These are phyloP conservation scores for Acrossocheilus wenchowensis DNA, from an alignment of 2,797 vertebrate genomes.

Conservation along the genomic window DNA sequence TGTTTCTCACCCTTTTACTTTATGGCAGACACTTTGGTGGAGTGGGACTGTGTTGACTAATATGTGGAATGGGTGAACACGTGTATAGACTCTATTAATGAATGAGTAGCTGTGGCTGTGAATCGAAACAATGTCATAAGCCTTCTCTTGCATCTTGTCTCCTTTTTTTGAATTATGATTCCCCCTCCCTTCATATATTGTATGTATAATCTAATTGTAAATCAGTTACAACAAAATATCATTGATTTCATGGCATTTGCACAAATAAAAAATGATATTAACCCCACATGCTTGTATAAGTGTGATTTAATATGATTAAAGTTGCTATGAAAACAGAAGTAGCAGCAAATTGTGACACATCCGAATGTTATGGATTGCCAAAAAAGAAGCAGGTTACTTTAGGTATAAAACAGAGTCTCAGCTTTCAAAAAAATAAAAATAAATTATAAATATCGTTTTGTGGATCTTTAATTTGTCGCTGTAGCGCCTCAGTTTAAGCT, in stretches of 20 bases:
- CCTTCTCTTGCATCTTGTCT: conserved; percentile 59
- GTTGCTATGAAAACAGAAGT: not conserved
- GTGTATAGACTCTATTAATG: conserved; percentile 46
- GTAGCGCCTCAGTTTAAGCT: too few relatives aligned
- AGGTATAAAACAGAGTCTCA: too few relatives aligned
- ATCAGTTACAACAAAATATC: conserved; percentile 84
- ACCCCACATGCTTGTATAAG: conserved; percentile 60
- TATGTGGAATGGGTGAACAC: conserved; percentile 41
- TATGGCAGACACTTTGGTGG: conserved; percentile 22
- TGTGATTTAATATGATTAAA: conserved; percentile 39
- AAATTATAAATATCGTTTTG: too few relatives aligned
- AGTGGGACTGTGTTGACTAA: conserved; percentile 29
- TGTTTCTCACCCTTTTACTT: conserved; percentile 20
- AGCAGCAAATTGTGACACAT: not conserved
- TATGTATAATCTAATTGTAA: conserved; percentile 92
- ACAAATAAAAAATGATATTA: conserved; percentile 77
- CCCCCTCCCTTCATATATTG: conserved; percentile 75
- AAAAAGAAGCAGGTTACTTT: not conserved
- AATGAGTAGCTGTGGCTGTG: conserved; percentile 40
- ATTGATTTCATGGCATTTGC: conserved; percentile 77
- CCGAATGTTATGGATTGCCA: accelerated
- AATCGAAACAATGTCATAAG: conserved; percentile 29
- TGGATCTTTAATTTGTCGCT: too few relatives aligned
- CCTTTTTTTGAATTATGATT: conserved; percentile 41
- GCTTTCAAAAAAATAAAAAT: too few relatives aligned